These are phyloP conservation scores for Myioborus miniatus DNA, from an alignment of 2,797 vertebrate genomes.

Conservation along the genomic window DNA sequence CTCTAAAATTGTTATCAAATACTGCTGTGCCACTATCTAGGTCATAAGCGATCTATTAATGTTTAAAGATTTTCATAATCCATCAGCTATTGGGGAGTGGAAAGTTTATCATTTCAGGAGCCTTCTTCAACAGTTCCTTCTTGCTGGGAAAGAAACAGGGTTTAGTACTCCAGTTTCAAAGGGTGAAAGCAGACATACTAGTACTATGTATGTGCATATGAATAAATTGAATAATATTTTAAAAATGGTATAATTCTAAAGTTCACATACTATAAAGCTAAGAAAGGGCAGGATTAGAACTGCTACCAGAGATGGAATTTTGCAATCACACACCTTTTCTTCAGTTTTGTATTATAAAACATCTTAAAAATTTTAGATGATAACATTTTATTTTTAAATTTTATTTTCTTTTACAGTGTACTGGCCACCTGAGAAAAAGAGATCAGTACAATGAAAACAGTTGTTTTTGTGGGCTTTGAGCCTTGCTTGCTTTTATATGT, in stretches of 20 bases:
- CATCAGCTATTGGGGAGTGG: background rate
- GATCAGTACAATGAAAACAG: background rate
- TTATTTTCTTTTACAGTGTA: background rate
- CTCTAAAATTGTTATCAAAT: background rate
- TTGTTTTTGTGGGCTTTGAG: conserved; percentile 5
- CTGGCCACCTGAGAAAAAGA: background rate
- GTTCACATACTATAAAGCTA: background rate
- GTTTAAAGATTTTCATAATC: background rate
- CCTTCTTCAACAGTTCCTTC: background rate
- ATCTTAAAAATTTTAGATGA: background rate
- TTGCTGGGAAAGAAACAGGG: background rate
- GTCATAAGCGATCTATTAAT: background rate
- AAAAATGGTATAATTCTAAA: background rate
- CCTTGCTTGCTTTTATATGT: conserved; percentile 15
- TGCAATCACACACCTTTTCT: background rate
- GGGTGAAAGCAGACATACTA: background rate
- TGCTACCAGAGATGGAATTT: background rate
- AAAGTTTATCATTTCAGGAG: background rate
- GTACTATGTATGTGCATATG: background rate
- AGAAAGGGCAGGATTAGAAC: background rate
- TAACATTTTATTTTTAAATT: background rate
- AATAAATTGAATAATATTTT: background rate
- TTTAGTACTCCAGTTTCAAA: background rate
- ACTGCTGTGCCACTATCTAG: background rate
- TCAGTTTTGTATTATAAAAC: background rate